Percentiles rank a stretch among this genome's conserved stretches.
Evolutionary conservation across 1,140 invertebrate species (phyloP).

Genomic region (Gonatopus flavifemur): DNA sequence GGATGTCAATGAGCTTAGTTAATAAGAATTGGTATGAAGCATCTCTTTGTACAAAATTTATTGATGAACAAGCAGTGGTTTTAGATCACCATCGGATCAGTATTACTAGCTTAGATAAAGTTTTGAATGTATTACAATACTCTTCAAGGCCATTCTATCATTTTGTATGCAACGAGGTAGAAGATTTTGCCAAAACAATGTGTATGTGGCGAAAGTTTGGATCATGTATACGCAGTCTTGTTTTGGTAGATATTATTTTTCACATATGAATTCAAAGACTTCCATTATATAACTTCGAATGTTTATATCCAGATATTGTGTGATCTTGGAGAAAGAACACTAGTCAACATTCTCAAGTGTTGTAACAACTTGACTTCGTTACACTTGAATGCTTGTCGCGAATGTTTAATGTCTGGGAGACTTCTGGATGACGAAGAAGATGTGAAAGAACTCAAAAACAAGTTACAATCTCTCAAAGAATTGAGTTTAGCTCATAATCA

Average conservation of each 20-base stretch:
- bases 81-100: constrained; percentile 55
- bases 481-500: constrained; percentile 67
- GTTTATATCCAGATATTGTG: constrained; percentile 42
- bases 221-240: constrained; percentile 42
- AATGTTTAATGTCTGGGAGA: constrained; percentile 71
- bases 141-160: constrained; percentile 56
- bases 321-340: constrained; percentile 65
- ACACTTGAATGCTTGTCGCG: constrained; percentile 66
- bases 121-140: constrained; percentile 56
- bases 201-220: constrained; percentile 53
- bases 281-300: not conserved
- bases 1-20: constrained; percentile 62
- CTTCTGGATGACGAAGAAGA: constrained; percentile 64
- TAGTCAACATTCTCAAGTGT: constrained; percentile 61
- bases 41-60: constrained; percentile 60
- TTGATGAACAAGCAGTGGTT: constrained; percentile 58
- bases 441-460: constrained; percentile 53
- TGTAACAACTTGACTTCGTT: constrained; percentile 62
- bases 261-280: not conserved
- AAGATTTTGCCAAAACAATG: constrained; percentile 53
- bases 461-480: constrained; percentile 61
- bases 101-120: constrained; percentile 56
- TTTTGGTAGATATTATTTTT: constrained; percentile 52
- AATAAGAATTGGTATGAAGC: constrained; percentile 64
- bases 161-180: constrained; percentile 64